Evolutionary conservation across 2,888 invertebrate species (phyloP), one percentile per base, ranked within the genome.

Genomic region (Luperina nickerlii): DNA sequence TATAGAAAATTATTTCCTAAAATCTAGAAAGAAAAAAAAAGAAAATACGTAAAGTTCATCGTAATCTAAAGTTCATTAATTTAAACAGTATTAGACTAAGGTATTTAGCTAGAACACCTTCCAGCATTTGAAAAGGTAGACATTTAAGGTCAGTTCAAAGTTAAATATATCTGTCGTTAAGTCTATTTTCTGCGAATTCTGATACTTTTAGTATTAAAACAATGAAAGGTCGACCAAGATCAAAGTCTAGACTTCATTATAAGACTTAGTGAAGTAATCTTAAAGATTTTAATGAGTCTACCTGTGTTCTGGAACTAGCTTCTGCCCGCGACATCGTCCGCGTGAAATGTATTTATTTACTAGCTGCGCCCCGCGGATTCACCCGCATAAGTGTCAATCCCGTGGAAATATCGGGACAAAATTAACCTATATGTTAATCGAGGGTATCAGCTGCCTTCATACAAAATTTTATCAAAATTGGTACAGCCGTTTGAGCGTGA

Each of bases 71-170:
- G 24, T 38, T 65, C 9, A 75, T 57, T 2, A 38, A 75, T 65
- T 48, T 66, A 75, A 83, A 45, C 24, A 67, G 42, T 60, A 38
- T 48, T 27, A 27, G 8, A 42, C 57, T 27, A 8, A 7, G 60
- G 11, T 54, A 54, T 83, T 68, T 11, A 15, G 13, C 27, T 62
- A 68, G 11, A 57, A 63, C 63, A 66, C 11, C 68, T 68, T 45
- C 18, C 51, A 54, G n/a, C n/a, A 1, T 45, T 68, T 48, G 27
- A 84, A 68, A 78, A 68, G 9, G 18, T 62, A 78, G 27, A 68
- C 62, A 63, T 38, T 81, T 69, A 27, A 81, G 15, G 15, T 82
- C 68, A 84, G 18, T 80, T 68, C 15, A 13, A 18, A 38, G 42
- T 51, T 63, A 57, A 63, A 72, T 20, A n/a, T 65, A n/a, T 68